Conservation (phyloP, 2,113 vertebrate species). For the Cathartes aura region DNA sequence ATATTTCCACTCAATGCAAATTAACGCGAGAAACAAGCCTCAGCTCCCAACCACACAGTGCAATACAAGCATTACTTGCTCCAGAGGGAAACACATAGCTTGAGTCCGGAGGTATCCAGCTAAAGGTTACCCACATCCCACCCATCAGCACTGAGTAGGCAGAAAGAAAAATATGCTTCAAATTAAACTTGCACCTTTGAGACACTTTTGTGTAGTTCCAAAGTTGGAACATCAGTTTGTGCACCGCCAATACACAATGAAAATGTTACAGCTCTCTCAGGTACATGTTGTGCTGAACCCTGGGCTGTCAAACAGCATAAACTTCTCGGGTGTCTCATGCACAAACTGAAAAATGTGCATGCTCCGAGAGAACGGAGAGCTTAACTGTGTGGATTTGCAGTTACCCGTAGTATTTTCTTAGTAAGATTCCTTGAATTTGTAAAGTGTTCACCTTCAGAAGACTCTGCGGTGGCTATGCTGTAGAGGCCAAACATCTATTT, state of each 20-base stretch:
- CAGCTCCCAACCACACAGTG: accelerated
- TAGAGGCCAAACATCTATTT: background rate
- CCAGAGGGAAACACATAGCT: background rate
- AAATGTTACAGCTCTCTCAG: background rate
- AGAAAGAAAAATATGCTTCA: background rate
- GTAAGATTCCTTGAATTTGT: background rate
- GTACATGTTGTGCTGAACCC: background rate
- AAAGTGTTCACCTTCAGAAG: background rate
- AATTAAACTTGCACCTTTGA: background rate
- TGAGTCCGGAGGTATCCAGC: background rate
- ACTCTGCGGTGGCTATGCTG: background rate
- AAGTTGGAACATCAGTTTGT: background rate
- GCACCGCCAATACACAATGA: background rate
- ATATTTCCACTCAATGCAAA: background rate
- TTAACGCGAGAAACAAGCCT: accelerated
- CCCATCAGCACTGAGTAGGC: background rate
- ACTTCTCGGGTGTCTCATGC: background rate
- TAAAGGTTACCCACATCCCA: background rate
- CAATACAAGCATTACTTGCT: background rate
- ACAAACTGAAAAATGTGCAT: background rate
- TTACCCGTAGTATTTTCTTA: background rate
- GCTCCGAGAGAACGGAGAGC: background rate
- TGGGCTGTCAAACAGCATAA: background rate
- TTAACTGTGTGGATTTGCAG: background rate
- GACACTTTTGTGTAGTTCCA: background rate